These are phyloP conservation scores for Parazoanthus darwini DNA, from an alignment of 92 coral and sea anemone genomes.

Conservation along the genomic window DNA sequence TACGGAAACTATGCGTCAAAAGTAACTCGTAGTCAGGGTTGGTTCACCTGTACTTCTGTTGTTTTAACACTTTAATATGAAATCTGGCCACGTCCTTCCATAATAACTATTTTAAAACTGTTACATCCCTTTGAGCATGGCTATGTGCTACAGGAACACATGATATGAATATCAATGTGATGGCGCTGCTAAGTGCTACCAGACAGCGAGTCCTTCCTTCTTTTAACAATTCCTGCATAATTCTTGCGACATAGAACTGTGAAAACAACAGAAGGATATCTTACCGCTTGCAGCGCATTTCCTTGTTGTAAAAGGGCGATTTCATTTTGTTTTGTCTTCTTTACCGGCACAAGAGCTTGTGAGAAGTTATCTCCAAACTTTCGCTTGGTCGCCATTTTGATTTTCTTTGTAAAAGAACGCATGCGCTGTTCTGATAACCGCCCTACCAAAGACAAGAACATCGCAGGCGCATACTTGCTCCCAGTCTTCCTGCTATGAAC, in stretches of 20 bases:
- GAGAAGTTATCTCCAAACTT: conserved; percentile 60
- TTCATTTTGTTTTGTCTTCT: conserved; percentile 83
- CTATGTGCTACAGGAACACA: not conserved
- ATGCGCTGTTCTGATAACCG: conserved; percentile 2
- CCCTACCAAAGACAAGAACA: not conserved
- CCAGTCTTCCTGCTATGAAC: not conserved
- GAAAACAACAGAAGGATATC: conserved; percentile 14
- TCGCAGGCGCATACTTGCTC: conserved; percentile 16
- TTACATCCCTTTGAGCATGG: no score
- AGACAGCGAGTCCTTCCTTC: not conserved
- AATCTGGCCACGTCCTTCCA: no score
- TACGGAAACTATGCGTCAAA: no score
- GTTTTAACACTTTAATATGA: no score
- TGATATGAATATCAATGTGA: no score
- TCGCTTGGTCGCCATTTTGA: conserved; percentile 87
- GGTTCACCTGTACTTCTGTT: no score
- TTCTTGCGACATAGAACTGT: not conserved
- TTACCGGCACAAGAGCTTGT: conserved; percentile 83
- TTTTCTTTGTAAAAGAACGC: conserved; percentile 31
- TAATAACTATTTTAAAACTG: no score
- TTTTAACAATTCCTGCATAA: not conserved
- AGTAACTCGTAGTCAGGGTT: no score
- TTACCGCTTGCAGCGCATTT: conserved; percentile 86
- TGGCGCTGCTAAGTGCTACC: no score
- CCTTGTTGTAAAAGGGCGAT: conserved; percentile 67